Conservation (phyloP, 2,113 vertebrate genomes). For the Cephalopholis sonnerati region DNA sequence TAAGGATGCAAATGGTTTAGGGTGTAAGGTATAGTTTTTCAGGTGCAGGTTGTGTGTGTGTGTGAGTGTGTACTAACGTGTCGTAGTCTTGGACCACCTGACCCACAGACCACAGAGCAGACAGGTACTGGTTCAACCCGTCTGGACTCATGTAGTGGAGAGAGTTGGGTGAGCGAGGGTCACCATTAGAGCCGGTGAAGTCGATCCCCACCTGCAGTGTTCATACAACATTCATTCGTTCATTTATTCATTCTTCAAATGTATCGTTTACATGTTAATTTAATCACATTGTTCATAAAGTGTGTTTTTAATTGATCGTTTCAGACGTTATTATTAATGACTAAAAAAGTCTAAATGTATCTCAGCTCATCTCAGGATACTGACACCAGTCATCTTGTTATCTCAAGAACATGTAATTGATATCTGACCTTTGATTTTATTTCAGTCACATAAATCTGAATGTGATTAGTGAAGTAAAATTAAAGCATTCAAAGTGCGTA, state of each 20-base stretch:
- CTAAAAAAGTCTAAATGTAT: not conserved
- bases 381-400: not conserved
- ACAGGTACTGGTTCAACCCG: conserved; percentile 92
- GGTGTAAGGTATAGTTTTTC: not conserved
- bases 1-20: not conserved
- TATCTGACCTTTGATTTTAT: not conserved
- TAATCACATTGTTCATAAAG: not conserved
- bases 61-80: conserved; percentile 78
- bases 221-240: not conserved
- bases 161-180: conserved; percentile 92
- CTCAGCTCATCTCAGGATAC: not conserved
- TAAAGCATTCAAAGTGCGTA: not conserved
- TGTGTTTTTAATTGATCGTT: not conserved
- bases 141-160: conserved; percentile 92
- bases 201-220: conserved; percentile 90
- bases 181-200: conserved; percentile 95
- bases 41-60: not conserved
- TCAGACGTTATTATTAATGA: not conserved
- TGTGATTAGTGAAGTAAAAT: not conserved
- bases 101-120: conserved; percentile 94
- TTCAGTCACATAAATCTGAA: not conserved
- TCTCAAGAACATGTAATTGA: not conserved
- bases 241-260: not conserved
- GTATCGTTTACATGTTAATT: not conserved
- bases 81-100: conserved; percentile 96